A percentile compares a stretch with the other conserved stretches of the same genome.
These are phyloP conservation scores for Drosophila malerkotliana DNA, from an alignment of 1,140 invertebrate genomes.

Conservation along the genomic window DNA sequence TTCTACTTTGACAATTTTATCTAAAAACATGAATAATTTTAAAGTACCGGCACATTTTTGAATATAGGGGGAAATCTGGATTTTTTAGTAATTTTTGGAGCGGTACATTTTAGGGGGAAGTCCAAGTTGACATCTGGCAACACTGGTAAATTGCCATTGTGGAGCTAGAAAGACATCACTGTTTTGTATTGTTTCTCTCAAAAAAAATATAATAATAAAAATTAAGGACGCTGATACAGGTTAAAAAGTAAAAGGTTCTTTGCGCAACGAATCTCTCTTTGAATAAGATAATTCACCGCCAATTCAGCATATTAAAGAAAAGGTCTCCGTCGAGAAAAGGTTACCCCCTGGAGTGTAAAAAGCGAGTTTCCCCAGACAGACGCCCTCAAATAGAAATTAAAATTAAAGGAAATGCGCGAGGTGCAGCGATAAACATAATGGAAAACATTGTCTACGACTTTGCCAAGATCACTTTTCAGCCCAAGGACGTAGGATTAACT, in stretches of 20 bases:
- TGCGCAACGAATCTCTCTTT: too few species aligned
- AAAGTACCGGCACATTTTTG: too few species aligned
- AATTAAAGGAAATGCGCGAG: slow-evolving; percentile 14
- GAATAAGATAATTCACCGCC: background rate
- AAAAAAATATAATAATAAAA: background rate
- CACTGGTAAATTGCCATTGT: too few species aligned
- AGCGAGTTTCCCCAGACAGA: slow-evolving; percentile 16
- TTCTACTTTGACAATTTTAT: too few species aligned
- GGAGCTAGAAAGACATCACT: background rate
- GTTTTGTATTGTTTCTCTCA: background rate
- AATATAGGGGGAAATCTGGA: too few species aligned
- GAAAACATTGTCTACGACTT: slow-evolving; percentile 73
- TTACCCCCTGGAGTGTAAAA: slow-evolving; percentile 8
- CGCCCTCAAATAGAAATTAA: slow-evolving; percentile 4
- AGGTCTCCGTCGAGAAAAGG: background rate
- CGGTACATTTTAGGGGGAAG: too few species aligned
- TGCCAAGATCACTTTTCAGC: slow-evolving; percentile 64
- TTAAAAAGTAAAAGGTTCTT: too few species aligned
- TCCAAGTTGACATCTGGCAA: too few species aligned
- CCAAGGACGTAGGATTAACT: slow-evolving; percentile 53
- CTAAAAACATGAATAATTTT: too few species aligned
- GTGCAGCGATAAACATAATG: slow-evolving; percentile 48
- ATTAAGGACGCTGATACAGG: too few species aligned
- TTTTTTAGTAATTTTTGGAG: too few species aligned
- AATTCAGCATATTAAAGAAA: background rate